A percentile compares a stretch with the other conserved stretches of the same genome.
phyloP scores from a whole-genome alignment of 2,113 vertebrate genomes.

The Rhabdornis inornatus region DNA sequence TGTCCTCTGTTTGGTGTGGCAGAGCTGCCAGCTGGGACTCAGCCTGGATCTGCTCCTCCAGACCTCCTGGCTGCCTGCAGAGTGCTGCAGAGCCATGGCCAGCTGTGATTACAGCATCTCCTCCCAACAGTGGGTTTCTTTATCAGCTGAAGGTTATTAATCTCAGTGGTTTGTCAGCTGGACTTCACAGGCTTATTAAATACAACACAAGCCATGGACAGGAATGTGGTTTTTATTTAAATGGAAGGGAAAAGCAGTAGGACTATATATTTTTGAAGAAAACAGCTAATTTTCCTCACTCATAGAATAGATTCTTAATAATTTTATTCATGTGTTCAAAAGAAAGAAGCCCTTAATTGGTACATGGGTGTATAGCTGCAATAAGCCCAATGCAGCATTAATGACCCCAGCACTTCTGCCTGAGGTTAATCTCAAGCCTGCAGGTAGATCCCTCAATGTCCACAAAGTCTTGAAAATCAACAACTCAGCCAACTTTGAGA shows the following conservation, averaged over 20 bases:
- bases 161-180: not conserved
- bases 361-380: fast-evolving
- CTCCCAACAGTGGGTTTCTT: not conserved
- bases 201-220: fast-evolving
- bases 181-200: not conserved
- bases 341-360: not conserved
- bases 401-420: not conserved
- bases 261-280: not conserved
- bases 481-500: not conserved
- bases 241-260: not conserved
- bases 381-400: not conserved
- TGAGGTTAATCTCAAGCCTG: not conserved
- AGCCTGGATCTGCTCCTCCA: not conserved
- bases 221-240: not conserved
- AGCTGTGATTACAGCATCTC: not conserved
- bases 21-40: not conserved
- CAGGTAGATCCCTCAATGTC: not conserved
- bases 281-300: not conserved
- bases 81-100: not conserved
- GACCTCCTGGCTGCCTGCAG: not conserved
- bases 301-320: not conserved
- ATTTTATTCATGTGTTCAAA: not conserved
- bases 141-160: not conserved
- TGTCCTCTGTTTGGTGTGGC: not conserved
- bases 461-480: not conserved